A percentile compares a stretch with the other conserved stretches of the same genome.
phyloP scores from a whole-genome alignment of 2,113 vertebrate genomes.

The Agelaius tricolor region DNA sequence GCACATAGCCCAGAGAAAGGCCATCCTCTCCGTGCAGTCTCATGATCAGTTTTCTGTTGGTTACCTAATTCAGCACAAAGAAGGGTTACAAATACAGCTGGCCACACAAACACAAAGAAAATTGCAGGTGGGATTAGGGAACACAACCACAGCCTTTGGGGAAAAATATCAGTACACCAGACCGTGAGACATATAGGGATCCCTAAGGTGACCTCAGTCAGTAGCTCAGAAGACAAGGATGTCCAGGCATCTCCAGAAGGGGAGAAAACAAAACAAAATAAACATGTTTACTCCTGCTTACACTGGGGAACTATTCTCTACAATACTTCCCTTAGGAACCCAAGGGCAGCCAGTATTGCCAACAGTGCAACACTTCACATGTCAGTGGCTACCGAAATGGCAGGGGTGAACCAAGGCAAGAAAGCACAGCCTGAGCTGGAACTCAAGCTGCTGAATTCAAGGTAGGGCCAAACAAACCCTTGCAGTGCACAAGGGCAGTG shows the following conservation, averaged over 20 bases:
- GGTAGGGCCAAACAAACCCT: background rate
- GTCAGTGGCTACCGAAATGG: background rate
- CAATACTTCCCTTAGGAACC: background rate
- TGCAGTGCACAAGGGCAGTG: background rate
- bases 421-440: background rate
- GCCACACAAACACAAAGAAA: background rate
- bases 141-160: background rate
- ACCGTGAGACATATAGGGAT: background rate
- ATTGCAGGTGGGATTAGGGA: background rate
- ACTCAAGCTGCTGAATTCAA: accelerated
- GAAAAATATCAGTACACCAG: background rate
- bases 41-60: background rate
- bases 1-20: background rate
- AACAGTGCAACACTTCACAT: background rate
- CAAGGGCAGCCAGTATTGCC: background rate
- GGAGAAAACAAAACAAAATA: background rate
- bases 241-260: background rate
- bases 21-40: background rate
- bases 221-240: background rate
- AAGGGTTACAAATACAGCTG: background rate
- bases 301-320: background rate
- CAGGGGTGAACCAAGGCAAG: background rate
- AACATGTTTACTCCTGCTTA: background rate
- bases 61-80: background rate
- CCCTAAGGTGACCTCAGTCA: background rate